These are phyloP conservation scores for Hippopotamyrus pictus DNA, from an alignment of 2,797 vertebrate species.

Conservation along the genomic window DNA sequence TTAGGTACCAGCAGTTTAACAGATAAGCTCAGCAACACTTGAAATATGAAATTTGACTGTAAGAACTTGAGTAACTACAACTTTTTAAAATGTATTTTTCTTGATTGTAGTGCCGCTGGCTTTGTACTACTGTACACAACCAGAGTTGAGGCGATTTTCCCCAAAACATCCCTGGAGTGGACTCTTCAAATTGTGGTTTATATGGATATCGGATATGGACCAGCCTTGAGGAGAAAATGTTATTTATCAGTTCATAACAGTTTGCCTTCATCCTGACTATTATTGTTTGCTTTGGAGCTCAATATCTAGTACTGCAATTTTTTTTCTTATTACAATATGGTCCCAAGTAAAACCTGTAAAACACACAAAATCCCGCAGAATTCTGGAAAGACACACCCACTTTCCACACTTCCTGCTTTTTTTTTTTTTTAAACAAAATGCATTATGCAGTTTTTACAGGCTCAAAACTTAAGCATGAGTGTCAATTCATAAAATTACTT, in stretches of 20 bases:
- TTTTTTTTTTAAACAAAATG: not conserved
- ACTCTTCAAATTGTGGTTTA: not conserved
- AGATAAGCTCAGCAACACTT: not conserved
- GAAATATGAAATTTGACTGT: not conserved
- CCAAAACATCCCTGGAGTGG: not conserved
- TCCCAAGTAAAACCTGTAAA: not conserved
- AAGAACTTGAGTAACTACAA: not conserved
- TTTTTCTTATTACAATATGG: not conserved
- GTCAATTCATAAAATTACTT: too few species aligned
- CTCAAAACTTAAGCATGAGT: not conserved
- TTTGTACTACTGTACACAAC: not conserved
- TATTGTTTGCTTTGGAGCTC: not conserved
- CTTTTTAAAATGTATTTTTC: not conserved
- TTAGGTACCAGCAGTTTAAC: not conserved
- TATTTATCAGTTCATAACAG: not conserved
- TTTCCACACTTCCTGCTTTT: not conserved
- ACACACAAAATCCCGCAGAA: not conserved
- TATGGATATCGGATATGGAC: not conserved
- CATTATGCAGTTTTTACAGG: not conserved
- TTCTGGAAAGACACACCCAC: not conserved
- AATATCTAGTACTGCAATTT: not conserved
- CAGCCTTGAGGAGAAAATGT: not conserved
- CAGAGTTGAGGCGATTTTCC: not conserved
- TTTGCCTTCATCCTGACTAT: not conserved
- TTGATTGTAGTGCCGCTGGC: not conserved